Percentiles rank a stretch among this genome's conserved stretches.
phyloP scores from a whole-genome alignment of 2,888 invertebrate genomes.

The Allygus modestus region DNA sequence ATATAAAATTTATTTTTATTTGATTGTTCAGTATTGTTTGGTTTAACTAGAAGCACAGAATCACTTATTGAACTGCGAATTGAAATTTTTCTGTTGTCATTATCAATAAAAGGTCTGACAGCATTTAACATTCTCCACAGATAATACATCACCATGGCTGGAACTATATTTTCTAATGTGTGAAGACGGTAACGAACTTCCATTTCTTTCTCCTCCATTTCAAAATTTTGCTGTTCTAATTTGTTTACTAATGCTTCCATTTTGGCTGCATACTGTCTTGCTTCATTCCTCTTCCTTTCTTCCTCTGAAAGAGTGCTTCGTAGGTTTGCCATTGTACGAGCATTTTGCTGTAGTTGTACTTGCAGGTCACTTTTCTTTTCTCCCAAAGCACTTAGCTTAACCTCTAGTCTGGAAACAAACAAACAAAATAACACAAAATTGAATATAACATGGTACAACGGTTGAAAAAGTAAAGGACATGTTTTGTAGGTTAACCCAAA shows the following conservation, averaged over 20 bases:
- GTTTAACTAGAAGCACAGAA: not conserved
- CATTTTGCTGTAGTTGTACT: conserved; percentile 71
- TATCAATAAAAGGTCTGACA: conserved; percentile 40
- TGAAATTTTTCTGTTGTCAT: not conserved
- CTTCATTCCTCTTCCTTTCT: conserved; percentile 70
- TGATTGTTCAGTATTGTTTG: not conserved
- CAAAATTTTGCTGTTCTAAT: conserved; percentile 77
- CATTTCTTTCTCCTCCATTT: conserved; percentile 76
- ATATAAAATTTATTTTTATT: not conserved
- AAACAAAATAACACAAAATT: conserved; percentile 34
- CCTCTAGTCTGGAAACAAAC: conserved; percentile 71
- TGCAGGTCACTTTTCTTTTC: conserved; percentile 72
- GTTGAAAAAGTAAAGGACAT: no score
- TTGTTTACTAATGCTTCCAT: conserved; percentile 77
- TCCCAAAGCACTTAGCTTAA: conserved; percentile 71
- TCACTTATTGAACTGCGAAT: conserved; percentile 5
- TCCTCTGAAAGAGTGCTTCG: conserved; percentile 68
- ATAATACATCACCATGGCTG: conserved; percentile 81
- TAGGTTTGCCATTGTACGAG: conserved; percentile 68
- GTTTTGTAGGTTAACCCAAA: no score
- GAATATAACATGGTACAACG: not conserved
- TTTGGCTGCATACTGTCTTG: conserved; percentile 69
- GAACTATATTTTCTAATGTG: conserved; percentile 80
- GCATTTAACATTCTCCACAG: conserved; percentile 68
- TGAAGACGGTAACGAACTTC: conserved; percentile 78